Evolutionary conservation across 2,888 invertebrate genomes (phyloP).

Genomic region (Mesopsocus fuscifrons): DNA sequence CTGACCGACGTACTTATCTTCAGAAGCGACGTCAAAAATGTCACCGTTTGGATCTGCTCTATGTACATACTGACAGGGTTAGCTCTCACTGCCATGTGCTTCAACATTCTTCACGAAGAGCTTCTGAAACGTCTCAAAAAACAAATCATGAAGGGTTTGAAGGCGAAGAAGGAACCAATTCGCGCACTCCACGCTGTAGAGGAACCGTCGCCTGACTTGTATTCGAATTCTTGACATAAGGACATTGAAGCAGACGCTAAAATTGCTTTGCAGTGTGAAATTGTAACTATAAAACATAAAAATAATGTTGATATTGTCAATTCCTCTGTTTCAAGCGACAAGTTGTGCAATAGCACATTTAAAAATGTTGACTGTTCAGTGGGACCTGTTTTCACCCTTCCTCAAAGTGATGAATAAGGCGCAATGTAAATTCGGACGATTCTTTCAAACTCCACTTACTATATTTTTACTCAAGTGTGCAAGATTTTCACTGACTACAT

Average conservation of each 20-base stretch:
- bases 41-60: conserved; percentile 75
- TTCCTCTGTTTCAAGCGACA: neutral
- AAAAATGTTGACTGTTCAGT: conserved; percentile 9
- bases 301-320: conserved; percentile 7
- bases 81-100: conserved; percentile 79
- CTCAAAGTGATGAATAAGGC: conserved; percentile 3
- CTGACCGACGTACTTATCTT: conserved; percentile 63
- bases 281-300: conserved; percentile 8
- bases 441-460: too few relatives aligned
- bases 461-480: too few relatives aligned
- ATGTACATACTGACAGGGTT: conserved; percentile 71
- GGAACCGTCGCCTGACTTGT: conserved; percentile 3
- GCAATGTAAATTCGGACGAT: neutral
- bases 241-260: conserved; percentile 4
- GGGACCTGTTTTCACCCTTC: conserved; percentile 5
- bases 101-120: conserved; percentile 75
- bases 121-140: conserved; percentile 66
- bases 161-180: neutral
- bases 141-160: conserved; percentile 30
- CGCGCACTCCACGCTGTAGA: neutral
- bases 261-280: conserved; percentile 4
- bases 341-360: conserved; percentile 7
- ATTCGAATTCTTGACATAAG: conserved; percentile 5
- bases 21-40: conserved; percentile 32
- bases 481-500: too few relatives aligned